Base-by-base conservation (phyloP, 2,888 invertebrate genomes). In the Agonum fuliginosum region DNA sequence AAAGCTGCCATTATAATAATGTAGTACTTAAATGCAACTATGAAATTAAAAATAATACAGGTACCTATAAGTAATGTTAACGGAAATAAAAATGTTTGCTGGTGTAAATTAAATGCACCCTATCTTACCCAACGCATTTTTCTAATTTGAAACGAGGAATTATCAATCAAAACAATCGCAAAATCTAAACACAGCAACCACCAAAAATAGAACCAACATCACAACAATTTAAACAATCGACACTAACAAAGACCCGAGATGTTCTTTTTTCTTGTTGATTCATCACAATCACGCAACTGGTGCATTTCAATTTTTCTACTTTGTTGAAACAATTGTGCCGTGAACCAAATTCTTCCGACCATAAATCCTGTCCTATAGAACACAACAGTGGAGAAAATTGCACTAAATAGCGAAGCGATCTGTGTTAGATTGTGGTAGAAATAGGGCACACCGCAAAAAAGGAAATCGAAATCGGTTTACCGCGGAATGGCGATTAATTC, bases 311-410 rank as follows among this genome's bases (percentile, higher is more conserved):
- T n/a, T 30, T 30, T 30, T 62, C 62, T 34, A 34, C 20, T 30
- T 30, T 30, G 20, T 17, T 17, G 27, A 14, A 22, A 62, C 30
- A 62, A 62, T 27, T 24, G 24, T 24, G 24, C 43, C 41, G 43
- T 70, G 69, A 70, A 70, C 69, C 24, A 46, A 43, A 70, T 70
- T 70, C 48, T n/a, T 19, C 54, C 5, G 54, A 54, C 14, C 22
- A 54, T 54, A 20, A 54, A 54, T 54, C 54, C 54, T 54, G 54
- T 37, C 3, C n/a, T 12, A 12, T 37, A 54, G 20, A 20, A 54
- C n/a, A 1, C 4, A 4, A 12, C 12, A 12, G 37, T 37, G 37
- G 54, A 24, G 54, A 20, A 20, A 54, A 54, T 20, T 54, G 54
- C 20, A 17, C 19, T 20, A 41, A 22, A 67, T 22, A n/a, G 51